Evolutionary conservation across 2,113 vertebrate species (phyloP).

Genomic region (Menidia beryllina): DNA sequence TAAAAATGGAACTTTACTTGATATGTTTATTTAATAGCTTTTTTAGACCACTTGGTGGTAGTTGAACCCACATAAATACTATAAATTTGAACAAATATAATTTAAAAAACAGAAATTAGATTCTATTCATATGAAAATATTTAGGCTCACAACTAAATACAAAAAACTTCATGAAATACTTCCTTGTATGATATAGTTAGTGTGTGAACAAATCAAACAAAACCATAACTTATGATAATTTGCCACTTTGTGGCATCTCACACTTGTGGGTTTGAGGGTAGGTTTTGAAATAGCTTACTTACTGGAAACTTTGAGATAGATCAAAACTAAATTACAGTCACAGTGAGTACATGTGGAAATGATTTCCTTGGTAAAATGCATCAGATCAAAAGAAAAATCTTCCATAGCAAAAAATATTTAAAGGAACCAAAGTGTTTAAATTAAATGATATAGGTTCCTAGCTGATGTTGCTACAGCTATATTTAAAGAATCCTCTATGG

Average conservation of each 20-base stretch:
- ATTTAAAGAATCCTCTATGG: not conserved
- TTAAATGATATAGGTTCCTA: not conserved
- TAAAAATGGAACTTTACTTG: not conserved
- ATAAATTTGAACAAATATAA: not conserved
- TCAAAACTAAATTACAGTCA: not conserved
- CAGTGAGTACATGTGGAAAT: not conserved
- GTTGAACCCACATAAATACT: not conserved
- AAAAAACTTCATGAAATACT: no score
- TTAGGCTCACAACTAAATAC: not conserved
- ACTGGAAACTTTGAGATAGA: not conserved
- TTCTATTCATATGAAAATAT: not conserved
- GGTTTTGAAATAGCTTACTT: not conserved
- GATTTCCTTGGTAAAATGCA: not conserved
- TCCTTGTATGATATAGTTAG: conserved; percentile 1
- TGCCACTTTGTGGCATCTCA: not conserved
- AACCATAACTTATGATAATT: not conserved
- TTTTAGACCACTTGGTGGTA: not conserved
- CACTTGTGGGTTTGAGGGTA: no score
- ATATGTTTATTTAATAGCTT: no score
- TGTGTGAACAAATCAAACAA: not conserved
- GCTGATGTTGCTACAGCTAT: not conserved
- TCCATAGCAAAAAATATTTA: no score
- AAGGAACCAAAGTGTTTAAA: no score
- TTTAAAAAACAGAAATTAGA: no score
- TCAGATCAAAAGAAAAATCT: no score